Base-by-base conservation (phyloP, 2,113 vertebrate genomes). In the Crypturellus undulatus region DNA sequence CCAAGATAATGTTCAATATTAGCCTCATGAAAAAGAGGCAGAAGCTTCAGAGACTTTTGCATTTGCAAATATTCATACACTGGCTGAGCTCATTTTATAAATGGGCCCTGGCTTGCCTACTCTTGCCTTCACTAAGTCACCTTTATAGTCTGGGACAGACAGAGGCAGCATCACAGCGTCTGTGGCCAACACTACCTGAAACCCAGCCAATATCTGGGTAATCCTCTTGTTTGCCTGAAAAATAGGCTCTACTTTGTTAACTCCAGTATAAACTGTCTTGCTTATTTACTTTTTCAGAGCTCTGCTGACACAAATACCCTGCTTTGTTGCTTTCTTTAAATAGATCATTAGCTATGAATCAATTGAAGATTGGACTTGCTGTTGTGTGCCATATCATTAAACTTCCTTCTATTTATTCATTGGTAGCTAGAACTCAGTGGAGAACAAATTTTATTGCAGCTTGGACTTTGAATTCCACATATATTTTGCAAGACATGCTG, bases 401-500 rank as follows among this genome's bases (percentile, higher is more conserved):
- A 60, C 4, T 76, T 87, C 36, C 64, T 84, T 76, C 47, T 28
- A 69, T n/a, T 79, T 65, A n/a, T 68, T 91, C 72, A 38, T 11
- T 40, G 30, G 30, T 16, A 16, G 24, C 30, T 42, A 58, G 14
- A 58, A 58, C 10, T 30, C 70, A 62, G 52, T 62, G 82, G 75
- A 87, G 6, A 65, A n/a, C 9, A 82, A 87, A 76, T 64, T 65
- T 93, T 69, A 79, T 59, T 62, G 22, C 73, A 81, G 36, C 5
- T 54, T 84, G 84, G 67, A 94, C 91, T 94, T 96, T 72, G 73
- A 89, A 76, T 84, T 71, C 62, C 84, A 94, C 15, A 36, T 58
- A n/a, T 60, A 87, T 52, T 89, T 89, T 76, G 60, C 56, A 92
- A 93, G 60, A 64, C 42, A 89, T 42, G 42, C 19, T 90, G 86